Percentiles rank a stretch among this genome's conserved stretches.
phyloP scores from a whole-genome alignment of 2,888 invertebrate species.

The Alloscopus bannaensis region DNA sequence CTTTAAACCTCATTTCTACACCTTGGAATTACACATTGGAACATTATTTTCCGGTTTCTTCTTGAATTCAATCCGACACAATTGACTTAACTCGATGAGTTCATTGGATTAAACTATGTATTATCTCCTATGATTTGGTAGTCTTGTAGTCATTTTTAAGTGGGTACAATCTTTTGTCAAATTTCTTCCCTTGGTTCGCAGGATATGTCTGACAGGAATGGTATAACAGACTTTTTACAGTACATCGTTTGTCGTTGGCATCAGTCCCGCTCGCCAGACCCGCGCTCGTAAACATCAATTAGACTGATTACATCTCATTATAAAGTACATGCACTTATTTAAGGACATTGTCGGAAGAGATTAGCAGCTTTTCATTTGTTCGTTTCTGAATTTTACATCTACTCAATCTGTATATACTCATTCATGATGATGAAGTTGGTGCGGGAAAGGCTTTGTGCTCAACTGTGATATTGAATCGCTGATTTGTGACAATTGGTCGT shows the following conservation, averaged over 20 bases:
- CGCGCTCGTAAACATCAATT: background rate
- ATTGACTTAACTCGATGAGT: too few species aligned
- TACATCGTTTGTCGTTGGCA: background rate
- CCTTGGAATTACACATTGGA: background rate
- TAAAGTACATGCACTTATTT: too few species aligned
- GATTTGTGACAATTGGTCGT: too few species aligned
- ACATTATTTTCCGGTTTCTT: background rate
- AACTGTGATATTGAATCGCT: too few species aligned
- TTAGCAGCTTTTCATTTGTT: too few species aligned
- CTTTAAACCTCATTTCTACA: conserved; percentile 10
- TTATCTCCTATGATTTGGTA: too few species aligned
- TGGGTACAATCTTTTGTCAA: background rate
- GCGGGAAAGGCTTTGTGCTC: too few species aligned
- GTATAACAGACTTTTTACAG: conserved; percentile 33
- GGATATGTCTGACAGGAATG: conserved; percentile 52
- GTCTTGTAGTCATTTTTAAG: too few species aligned
- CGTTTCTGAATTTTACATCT: too few species aligned
- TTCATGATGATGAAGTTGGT: too few species aligned
- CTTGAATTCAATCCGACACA: conserved; percentile 1
- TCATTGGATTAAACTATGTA: too few species aligned
- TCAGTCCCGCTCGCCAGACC: conserved; percentile 7
- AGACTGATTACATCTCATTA: conserved; percentile 37
- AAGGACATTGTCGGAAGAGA: background rate
- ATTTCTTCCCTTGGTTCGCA: conserved; percentile 8
- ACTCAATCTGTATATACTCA: too few species aligned